Base-by-base conservation (phyloP, 1,140 invertebrate genomes). In the Frieseomelitta varia region DNA sequence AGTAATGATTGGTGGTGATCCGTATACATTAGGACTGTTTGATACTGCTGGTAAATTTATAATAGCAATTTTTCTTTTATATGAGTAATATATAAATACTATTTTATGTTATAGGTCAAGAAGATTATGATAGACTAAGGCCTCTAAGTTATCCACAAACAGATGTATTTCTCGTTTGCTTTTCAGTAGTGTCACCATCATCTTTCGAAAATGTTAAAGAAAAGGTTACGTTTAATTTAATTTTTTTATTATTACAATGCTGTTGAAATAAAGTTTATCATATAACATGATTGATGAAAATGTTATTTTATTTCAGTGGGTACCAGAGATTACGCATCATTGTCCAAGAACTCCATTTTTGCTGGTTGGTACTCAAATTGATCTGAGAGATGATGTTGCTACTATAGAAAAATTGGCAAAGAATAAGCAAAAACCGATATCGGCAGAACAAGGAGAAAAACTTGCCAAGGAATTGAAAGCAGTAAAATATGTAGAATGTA, bases 141-240 rank as follows among this genome's bases (percentile, higher is more conserved):
- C 99, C 99, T 30, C 95, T 99, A 74, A 99, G 98, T 94, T 99
- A 99, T 96, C 99, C 99, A 90, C 99, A 99, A 95, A 99, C 98
- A 69, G 99, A 99, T 95, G 99, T 99, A 73, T 99, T 99, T 95
- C 97, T 99, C 74, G 98, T 99, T 65, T 99, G 98, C 96, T 99
- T 99, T 95, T 99, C 99, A 87, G 98, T 99, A 87, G 99, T 99
- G 24, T 99, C 98, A 86, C 99, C 99, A 85, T 99, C 99, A 87
- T 99, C 99, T 51, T 99, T 99, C 96, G 99, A 99, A 96, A 99
- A 99, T 96, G 99, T 99, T 63, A 99, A 98, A 96, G 99, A 99
- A 97, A 99, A 99, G 97, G 98, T 99, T 95, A 8, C 14, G n/a
- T 73, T 61, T 11, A 10, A 53, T 69, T 2, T 8, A 72, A 63